These are phyloP conservation scores for Apteryx owenii DNA, from an alignment of 2,113 vertebrate genomes.

Conservation along the genomic window DNA sequence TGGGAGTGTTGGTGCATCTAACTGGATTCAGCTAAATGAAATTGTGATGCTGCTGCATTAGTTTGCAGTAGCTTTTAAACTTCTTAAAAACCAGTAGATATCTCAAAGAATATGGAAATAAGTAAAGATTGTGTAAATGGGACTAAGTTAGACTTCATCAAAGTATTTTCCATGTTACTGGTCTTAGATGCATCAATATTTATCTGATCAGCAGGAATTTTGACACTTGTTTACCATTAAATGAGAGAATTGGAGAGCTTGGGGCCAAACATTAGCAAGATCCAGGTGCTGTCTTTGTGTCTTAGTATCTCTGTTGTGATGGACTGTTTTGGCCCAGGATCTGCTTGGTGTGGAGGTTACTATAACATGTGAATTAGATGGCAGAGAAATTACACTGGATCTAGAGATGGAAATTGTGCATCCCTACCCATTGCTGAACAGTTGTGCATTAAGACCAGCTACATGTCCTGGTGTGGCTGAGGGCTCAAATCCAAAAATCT, in stretches of 20 bases:
- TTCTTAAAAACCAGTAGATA: neutral
- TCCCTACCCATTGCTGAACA: neutral
- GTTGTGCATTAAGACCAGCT: neutral
- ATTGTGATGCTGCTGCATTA: neutral
- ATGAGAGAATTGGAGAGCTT: neutral
- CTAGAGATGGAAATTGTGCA: neutral
- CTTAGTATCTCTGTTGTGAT: neutral
- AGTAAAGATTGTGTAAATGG: neutral
- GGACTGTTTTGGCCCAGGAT: neutral
- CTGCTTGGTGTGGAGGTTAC: neutral
- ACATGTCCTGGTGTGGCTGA: neutral
- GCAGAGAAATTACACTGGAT: neutral
- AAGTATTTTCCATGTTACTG: neutral
- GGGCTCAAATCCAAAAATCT: neutral
- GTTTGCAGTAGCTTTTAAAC: neutral
- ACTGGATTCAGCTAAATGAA: neutral
- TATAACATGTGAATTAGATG: neutral
- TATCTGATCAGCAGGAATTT: neutral
- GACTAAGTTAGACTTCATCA: no score
- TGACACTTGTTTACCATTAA: neutral
- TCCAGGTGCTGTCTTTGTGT: accelerated
- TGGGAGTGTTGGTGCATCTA: neutral
- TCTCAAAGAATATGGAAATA: neutral
- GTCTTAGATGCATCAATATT: neutral
- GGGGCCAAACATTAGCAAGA: neutral